A percentile compares a stretch with the other conserved stretches of the same genome.
These are phyloP conservation scores for Hirundo rustica DNA, from an alignment of 2,797 vertebrate species.

Conservation along the genomic window DNA sequence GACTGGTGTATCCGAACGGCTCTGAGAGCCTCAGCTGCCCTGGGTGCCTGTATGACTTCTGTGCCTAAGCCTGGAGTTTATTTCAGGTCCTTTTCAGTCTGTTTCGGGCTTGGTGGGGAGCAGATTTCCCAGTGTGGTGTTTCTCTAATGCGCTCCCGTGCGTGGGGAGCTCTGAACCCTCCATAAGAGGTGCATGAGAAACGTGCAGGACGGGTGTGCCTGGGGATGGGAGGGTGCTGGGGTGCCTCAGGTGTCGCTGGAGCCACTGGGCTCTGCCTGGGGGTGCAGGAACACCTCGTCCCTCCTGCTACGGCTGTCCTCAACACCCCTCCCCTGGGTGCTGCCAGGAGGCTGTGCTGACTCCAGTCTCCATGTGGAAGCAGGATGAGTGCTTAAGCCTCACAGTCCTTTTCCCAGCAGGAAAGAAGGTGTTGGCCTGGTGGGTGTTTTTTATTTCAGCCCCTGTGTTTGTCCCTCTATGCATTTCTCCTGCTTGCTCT, in stretches of 20 bases:
- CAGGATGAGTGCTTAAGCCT: not conserved
- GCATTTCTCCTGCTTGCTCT: not conserved
- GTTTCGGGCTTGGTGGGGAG: not conserved
- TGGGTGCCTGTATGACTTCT: not conserved
- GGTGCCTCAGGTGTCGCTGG: not conserved
- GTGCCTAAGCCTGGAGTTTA: not conserved
- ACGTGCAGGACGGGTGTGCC: not conserved
- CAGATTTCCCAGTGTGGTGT: not conserved
- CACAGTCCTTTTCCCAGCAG: not conserved
- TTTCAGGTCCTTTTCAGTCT: not conserved
- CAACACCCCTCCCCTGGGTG: too few relatives aligned
- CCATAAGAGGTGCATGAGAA: not conserved
- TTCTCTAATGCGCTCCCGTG: fast-evolving
- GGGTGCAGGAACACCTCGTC: fast-evolving
- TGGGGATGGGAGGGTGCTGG: not conserved
- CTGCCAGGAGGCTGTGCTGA: too few relatives aligned
- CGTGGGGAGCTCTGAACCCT: not conserved
- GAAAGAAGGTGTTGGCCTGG: not conserved
- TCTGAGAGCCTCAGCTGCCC: not conserved
- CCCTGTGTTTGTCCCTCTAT: not conserved
- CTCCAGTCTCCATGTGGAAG: not conserved
- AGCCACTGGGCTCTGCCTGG: fast-evolving
- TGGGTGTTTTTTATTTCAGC: not conserved
- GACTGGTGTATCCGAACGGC: not conserved
- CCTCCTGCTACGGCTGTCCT: not conserved